Evolutionary conservation across 2,113 vertebrate genomes (phyloP), one percentile per base, ranked within the genome.

Genomic region (Rhineura floridana): DNA sequence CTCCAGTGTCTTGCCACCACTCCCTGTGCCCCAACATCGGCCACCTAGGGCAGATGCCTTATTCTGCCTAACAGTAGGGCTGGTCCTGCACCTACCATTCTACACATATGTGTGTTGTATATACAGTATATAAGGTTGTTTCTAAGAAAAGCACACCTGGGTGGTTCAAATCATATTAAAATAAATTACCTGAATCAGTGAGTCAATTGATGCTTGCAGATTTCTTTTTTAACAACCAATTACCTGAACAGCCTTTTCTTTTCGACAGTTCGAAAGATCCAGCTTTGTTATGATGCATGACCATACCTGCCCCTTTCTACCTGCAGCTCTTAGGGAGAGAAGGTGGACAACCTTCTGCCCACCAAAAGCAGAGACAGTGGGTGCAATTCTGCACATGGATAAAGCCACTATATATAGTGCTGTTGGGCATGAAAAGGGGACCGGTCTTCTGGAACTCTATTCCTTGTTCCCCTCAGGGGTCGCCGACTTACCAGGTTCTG

Each of bases 401-500:
- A 69, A 78, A 78, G 13, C 1, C 70, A 10, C 46, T 79, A 0
- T 8, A 44, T 81, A 70, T 70, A 46, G 50, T 55, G 1, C 46
- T 4, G 1, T 50, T 50, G 82, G 42, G 28, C n/a, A n/a, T 0
- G n/a, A 2, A 84, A 79, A 46, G 33, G 44, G 65, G 39, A 30
- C 52, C 52, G 2, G 46, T 79, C 39, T n/a, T 36, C 73, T 81
- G 73, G 10, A 86, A 52, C 65, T 72, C 44, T 4, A 50, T 3
- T 0, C 72, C 42, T 90, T 0, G 0, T 52, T 81, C 55, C 70
- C 13, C 0, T 39, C 75, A 69, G 21, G 39, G 28, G 52, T 44
- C 6, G 75, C 84, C 77, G 25, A 97, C 98, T 98, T 96, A 98
- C 98, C 96, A 39, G 90, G 87, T 90, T 93, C 90, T 59, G 33